Percentiles rank a stretch among this genome's conserved stretches.
Conservation (phyloP, 1,140 invertebrate genomes). For the Adoxophyes honmai region DNA sequence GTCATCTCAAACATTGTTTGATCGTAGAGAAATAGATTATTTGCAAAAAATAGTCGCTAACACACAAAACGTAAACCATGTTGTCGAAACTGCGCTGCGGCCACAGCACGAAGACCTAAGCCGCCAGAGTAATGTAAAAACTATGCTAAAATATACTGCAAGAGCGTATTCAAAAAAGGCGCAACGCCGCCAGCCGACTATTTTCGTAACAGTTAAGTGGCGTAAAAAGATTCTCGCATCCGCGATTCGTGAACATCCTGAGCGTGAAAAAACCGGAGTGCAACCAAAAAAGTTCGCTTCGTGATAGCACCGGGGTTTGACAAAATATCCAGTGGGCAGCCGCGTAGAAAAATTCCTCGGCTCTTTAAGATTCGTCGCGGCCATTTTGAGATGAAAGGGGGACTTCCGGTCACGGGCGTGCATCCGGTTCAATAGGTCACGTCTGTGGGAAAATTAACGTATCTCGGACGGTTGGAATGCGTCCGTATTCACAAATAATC, state of each 20-base stretch:
- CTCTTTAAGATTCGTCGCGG: constrained; percentile 63
- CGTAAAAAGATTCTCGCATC: constrained; percentile 17
- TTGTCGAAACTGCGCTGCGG: too few species aligned
- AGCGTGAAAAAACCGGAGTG: constrained; percentile 28
- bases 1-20: too few species aligned
- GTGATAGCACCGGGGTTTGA: constrained; percentile 46
- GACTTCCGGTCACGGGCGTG: constrained; percentile 60
- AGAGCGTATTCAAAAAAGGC: not conserved
- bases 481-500: constrained; percentile 10
- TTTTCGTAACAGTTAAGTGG: constrained; percentile 10
- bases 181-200: not conserved
- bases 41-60: too few species aligned
- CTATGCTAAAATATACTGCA: too few species aligned
- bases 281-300: constrained; percentile 51
- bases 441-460: constrained; percentile 26
- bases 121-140: too few species aligned
- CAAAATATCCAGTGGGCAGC: constrained; percentile 63
- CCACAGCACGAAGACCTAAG: too few species aligned
- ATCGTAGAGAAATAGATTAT: too few species aligned
- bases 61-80: too few species aligned
- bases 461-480: constrained; percentile 4
- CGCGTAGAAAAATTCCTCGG: constrained; percentile 67
- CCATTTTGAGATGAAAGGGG: constrained; percentile 67
- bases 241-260: constrained; percentile 19
- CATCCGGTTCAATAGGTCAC: constrained; percentile 58